Conservation (phyloP, 2,888 invertebrate species). For the Troides helena region DNA sequence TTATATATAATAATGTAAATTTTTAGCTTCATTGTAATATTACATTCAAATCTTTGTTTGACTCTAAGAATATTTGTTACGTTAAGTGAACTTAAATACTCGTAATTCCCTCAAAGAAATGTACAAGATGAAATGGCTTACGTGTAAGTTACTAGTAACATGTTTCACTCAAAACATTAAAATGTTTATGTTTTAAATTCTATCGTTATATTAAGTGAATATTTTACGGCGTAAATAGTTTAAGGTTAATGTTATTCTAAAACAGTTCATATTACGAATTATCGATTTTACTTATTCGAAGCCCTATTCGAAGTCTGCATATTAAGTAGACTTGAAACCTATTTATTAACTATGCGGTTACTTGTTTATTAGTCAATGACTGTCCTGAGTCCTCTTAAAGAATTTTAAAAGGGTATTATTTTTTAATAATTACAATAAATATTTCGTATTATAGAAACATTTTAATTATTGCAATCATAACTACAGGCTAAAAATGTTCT, state of each 20-base stretch:
- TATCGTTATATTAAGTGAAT: no score
- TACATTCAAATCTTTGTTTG: no score
- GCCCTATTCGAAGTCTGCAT: slow-evolving; percentile 14
- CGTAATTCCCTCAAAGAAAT: no score
- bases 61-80: no score
- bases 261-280: slow-evolving; percentile 4
- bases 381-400: background rate
- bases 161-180: background rate
- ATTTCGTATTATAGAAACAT: no score
- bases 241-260: background rate
- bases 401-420: background rate
- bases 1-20: no score
- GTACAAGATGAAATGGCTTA: no score
- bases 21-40: no score
- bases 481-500: no score
- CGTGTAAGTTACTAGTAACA: no score
- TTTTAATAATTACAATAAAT: background rate
- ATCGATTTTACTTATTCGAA: slow-evolving; percentile 7
- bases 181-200: background rate
- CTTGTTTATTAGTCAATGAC: slow-evolving; percentile 10
- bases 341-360: slow-evolving; percentile 7
- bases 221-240: background rate
- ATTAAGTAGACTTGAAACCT: slow-evolving; percentile 3
- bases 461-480: no score
- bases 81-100: no score